These are phyloP conservation scores for Microtus montanus DNA, from an alignment of 2,113 vertebrate species.

Conservation along the genomic window DNA sequence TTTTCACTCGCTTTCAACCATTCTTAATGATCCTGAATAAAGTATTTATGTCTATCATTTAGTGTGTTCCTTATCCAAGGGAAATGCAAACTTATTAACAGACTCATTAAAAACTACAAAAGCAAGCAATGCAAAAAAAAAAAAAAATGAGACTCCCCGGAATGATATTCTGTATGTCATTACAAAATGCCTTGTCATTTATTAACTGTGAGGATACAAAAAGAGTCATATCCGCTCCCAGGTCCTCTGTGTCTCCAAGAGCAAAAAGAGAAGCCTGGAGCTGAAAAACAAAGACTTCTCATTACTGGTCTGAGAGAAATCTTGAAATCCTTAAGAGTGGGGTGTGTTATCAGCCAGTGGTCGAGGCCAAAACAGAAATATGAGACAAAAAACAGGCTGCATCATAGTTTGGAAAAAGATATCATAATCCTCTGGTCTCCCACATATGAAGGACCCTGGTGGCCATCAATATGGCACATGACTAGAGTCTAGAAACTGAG, in stretches of 20 bases:
- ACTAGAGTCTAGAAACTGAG: neutral
- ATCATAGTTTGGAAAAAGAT: too few species aligned
- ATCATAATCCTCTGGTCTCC: neutral
- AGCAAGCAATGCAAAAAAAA: constrained; percentile 12
- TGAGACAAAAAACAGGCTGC: neutral
- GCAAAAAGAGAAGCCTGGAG: neutral
- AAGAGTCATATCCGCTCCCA: neutral
- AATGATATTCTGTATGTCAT: neutral
- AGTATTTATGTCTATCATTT: constrained; percentile 30
- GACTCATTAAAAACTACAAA: constrained; percentile 58
- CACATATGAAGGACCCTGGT: neutral
- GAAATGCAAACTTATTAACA: constrained; percentile 60
- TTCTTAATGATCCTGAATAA: constrained; percentile 10
- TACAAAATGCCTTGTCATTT: neutral
- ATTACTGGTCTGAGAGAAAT: neutral
- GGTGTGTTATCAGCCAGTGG: neutral
- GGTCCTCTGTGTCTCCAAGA: neutral
- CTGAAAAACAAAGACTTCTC: neutral
- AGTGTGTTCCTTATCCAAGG: neutral
- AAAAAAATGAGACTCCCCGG: neutral
- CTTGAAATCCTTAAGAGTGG: neutral
- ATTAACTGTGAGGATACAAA: neutral
- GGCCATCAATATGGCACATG: neutral
- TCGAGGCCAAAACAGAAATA: neutral
- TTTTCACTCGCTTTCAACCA: neutral